Evolutionary conservation across 2,113 vertebrate genomes (phyloP).

Genomic region (Pithys albifrons): DNA sequence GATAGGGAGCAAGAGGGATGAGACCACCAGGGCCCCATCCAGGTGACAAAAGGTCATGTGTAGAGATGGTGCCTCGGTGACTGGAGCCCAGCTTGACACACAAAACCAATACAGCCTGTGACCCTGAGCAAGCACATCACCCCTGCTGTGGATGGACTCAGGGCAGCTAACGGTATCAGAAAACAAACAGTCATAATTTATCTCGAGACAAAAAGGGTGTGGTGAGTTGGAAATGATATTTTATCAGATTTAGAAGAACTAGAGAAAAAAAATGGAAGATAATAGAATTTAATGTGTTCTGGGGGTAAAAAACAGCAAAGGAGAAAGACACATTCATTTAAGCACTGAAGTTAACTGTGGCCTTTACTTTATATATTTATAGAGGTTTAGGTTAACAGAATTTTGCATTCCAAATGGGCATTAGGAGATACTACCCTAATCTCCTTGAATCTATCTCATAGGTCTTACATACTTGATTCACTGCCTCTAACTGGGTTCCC

Average conservation of each 20-base stretch:
- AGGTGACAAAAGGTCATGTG: neutral
- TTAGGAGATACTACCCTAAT: neutral
- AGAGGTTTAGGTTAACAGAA: neutral
- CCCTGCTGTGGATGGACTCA: neutral
- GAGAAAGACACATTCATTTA: neutral
- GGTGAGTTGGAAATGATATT: neutral
- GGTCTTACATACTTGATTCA: neutral
- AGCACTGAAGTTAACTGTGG: neutral
- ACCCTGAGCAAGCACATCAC: neutral
- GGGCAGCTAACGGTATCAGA: neutral
- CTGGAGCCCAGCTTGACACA: neutral
- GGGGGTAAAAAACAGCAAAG: neutral
- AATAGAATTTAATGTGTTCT: neutral
- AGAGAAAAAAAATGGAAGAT: neutral
- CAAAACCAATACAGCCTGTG: neutral
- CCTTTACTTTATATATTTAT: neutral
- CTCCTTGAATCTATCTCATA: neutral
- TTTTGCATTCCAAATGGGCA: neutral
- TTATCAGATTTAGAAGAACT: neutral
- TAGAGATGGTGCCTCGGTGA: neutral
- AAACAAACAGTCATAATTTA: neutral
- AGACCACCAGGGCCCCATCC: neutral
- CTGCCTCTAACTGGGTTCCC: neutral
- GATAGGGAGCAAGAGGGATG: neutral
- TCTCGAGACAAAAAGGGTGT: neutral